phyloP scores from a whole-genome alignment of 2,113 vertebrate species.

The Canis aureus region DNA sequence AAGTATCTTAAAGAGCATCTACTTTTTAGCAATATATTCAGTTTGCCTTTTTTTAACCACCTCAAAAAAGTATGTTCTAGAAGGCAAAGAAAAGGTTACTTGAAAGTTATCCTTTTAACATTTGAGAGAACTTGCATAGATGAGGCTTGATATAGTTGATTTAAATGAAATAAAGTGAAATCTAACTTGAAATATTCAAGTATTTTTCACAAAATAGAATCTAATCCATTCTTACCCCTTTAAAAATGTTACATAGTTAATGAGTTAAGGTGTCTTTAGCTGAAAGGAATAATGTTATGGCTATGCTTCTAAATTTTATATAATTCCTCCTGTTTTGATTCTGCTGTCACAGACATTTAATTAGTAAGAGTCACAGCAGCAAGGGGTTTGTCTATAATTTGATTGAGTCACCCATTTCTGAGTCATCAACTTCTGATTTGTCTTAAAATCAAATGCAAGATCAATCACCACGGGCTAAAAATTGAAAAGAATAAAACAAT shows the following conservation, averaged over 20 bases:
- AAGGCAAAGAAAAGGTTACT: background rate
- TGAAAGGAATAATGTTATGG: constrained; percentile 2
- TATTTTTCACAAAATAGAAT: constrained; percentile 22
- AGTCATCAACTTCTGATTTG: constrained; percentile 72
- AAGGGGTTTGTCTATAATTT: constrained; percentile 71
- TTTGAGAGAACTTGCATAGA: background rate
- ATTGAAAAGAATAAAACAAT: constrained; percentile 46
- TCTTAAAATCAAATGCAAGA: constrained; percentile 68
- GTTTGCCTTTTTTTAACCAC: background rate
- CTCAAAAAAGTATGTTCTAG: background rate
- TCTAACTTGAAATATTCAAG: constrained; percentile 37
- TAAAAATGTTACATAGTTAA: constrained; percentile 19
- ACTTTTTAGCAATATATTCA: background rate
- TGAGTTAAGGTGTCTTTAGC: background rate
- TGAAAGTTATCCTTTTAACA: background rate
- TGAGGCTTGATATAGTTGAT: background rate
- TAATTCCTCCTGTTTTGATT: constrained; percentile 58
- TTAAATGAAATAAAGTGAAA: constrained; percentile 53
- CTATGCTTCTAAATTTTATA: constrained; percentile 46
- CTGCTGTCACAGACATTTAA: constrained; percentile 64
- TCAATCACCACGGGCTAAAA: background rate
- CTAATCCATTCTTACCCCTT: background rate
- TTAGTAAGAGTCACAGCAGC: constrained; percentile 66
- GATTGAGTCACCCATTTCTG: constrained; percentile 66
- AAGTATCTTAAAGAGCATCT: background rate